These are phyloP conservation scores for Felis chaus DNA, from an alignment of 2,113 vertebrate species.

Conservation along the genomic window DNA sequence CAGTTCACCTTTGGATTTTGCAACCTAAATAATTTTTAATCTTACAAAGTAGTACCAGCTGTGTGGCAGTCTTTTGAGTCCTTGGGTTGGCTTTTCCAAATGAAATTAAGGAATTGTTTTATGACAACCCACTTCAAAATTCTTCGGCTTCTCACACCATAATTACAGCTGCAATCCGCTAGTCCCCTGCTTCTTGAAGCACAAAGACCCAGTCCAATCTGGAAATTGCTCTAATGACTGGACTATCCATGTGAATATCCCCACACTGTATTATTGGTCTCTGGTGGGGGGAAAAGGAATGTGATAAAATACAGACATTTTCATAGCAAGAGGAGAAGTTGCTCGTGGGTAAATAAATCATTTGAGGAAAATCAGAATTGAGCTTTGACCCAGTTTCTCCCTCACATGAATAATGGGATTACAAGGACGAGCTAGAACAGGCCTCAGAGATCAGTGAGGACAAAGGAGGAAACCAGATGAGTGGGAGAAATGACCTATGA, in stretches of 20 bases:
- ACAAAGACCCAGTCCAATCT: neutral
- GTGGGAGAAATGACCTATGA: neutral
- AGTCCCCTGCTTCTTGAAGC: neutral
- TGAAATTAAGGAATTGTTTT: constrained; percentile 3
- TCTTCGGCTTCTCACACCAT: neutral
- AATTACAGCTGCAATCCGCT: neutral
- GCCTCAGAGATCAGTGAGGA: neutral
- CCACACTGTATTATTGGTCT: constrained; percentile 11
- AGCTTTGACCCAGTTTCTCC: constrained; percentile 40
- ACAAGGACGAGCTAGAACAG: neutral
- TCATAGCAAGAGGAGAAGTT: neutral
- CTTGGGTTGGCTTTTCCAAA: neutral
- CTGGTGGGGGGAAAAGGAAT: neutral
- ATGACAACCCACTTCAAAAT: neutral
- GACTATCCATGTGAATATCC: neutral
- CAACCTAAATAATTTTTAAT: constrained; percentile 33
- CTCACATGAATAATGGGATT: neutral
- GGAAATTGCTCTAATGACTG: neutral
- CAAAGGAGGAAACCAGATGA: neutral
- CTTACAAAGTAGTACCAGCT: neutral
- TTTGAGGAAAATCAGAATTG: constrained; percentile 56
- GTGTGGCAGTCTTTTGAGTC: neutral
- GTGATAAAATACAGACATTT: constrained; percentile 27
- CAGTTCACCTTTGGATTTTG: neutral
- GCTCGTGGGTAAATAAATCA: constrained; percentile 32